A percentile compares a stretch with the other conserved stretches of the same genome.
phyloP scores from a whole-genome alignment of 2,888 invertebrate species.

The Xestoiulus laeticollis region DNA sequence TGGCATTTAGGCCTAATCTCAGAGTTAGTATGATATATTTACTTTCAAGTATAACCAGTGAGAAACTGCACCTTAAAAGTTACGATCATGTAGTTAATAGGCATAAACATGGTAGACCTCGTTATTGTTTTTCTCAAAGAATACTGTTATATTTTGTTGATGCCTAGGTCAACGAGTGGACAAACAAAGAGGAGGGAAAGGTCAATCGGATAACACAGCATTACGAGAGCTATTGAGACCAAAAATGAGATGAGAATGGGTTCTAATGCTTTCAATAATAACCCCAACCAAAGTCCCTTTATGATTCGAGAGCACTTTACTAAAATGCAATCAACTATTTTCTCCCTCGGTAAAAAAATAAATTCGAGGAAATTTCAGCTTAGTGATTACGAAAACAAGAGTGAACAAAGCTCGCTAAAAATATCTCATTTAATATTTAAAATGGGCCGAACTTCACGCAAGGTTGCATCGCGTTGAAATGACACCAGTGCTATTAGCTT shows the following conservation, averaged over 20 bases:
- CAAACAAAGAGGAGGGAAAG: conserved; percentile 6
- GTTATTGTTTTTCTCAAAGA: neutral
- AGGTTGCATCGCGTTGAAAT: neutral
- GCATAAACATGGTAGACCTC: neutral
- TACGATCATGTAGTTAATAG: no score
- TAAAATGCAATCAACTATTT: conserved; percentile 12
- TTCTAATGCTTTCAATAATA: neutral
- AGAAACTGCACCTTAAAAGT: no score
- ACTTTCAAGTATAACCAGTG: no score
- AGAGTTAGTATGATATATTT: no score
- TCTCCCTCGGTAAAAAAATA: neutral
- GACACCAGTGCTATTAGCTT: neutral
- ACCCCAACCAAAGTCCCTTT: neutral
- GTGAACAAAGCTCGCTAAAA: neutral
- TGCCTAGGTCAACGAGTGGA: neutral
- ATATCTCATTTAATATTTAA: neutral
- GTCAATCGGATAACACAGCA: neutral
- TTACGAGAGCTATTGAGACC: conserved; percentile 14
- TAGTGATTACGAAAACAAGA: neutral
- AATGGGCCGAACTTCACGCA: neutral
- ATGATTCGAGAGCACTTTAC: conserved; percentile 12
- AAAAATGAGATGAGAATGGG: neutral
- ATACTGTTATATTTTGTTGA: neutral
- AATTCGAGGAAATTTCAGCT: neutral
- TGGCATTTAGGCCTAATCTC: no score